Conservation (phyloP, 2,888 invertebrate species). For the Neria commutata region DNA sequence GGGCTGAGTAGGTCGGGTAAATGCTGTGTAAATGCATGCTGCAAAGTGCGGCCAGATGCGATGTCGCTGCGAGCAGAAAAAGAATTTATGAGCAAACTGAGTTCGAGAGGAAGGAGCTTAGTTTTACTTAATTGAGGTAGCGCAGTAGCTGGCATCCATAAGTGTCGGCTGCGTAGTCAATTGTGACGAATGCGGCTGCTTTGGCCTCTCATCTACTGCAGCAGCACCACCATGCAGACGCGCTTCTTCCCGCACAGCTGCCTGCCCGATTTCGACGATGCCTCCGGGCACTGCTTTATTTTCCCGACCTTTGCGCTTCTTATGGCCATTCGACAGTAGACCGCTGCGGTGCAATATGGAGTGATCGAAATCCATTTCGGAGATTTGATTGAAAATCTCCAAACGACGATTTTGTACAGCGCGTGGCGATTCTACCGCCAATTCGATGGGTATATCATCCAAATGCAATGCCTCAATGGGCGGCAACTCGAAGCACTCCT, state of each 20-base stretch:
- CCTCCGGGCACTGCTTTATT: constrained; percentile 38
- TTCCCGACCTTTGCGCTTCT: constrained; percentile 29
- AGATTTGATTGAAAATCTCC: constrained; percentile 73
- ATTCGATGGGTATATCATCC: constrained; percentile 62
- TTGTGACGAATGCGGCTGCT: constrained; percentile 18
- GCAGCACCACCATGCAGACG: constrained; percentile 5
- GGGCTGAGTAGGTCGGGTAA: constrained; percentile 68
- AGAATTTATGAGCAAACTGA: not conserved
- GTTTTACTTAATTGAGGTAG: constrained; percentile 21
- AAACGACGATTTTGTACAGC: constrained; percentile 64
- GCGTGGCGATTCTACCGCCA: constrained; percentile 56
- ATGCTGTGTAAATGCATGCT: constrained; percentile 47
- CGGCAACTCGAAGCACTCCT: constrained; percentile 78
- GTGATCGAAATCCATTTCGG: constrained; percentile 74
- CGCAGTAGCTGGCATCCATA: constrained; percentile 63
- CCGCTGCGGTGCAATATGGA: constrained; percentile 72
- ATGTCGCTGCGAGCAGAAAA: constrained; percentile 32
- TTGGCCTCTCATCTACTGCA: constrained; percentile 14
- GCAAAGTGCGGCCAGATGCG: constrained; percentile 41
- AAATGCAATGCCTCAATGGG: constrained; percentile 65
- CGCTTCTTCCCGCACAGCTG: constrained; percentile 32
- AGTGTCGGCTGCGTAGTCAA: constrained; percentile 58
- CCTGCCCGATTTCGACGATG: constrained; percentile 59
- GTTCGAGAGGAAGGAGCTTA: not conserved
- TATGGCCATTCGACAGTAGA: constrained; percentile 31